Percentiles rank a stretch among this genome's conserved stretches.
These are phyloP conservation scores for Hippasteria phrygiana DNA, from an alignment of 53 echinoderm and acorn worm genomes.

Conservation along the genomic window DNA sequence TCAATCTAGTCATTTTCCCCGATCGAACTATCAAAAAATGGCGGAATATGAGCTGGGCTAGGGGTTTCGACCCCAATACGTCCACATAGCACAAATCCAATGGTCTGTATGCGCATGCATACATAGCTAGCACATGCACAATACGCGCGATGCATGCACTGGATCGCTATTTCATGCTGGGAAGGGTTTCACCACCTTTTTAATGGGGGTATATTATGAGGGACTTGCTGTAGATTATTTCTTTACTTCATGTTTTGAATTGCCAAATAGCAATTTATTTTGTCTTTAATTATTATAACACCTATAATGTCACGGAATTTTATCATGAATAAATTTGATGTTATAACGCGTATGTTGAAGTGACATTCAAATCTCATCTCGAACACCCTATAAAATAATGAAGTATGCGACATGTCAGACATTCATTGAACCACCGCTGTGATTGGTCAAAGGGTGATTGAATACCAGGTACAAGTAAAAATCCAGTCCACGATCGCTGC, in stretches of 20 bases:
- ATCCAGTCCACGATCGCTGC: slow-evolving; percentile 19
- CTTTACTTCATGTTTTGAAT: too few species aligned
- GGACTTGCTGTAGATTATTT: too few species aligned
- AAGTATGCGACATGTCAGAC: slow-evolving; percentile 6
- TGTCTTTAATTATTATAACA: too few species aligned
- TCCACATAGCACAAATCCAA: slow-evolving; percentile 43
- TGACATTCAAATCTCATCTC: too few species aligned
- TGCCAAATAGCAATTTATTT: too few species aligned
- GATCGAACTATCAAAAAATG: neutral
- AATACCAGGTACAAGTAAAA: slow-evolving; percentile 9
- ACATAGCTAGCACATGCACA: neutral
- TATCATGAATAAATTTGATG: too few species aligned
- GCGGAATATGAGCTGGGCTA: slow-evolving; percentile 34
- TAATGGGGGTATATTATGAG: neutral
- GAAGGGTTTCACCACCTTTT: slow-evolving; percentile 15
- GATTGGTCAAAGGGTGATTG: slow-evolving; percentile 54
- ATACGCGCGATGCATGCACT: neutral
- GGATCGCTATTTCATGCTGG: neutral
- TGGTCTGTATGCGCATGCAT: slow-evolving; percentile 1
- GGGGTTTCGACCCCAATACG: slow-evolving; percentile 46
- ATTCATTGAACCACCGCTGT: slow-evolving; percentile 7
- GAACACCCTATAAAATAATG: slow-evolving; percentile 25
- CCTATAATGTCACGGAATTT: too few species aligned
- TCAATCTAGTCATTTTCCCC: slow-evolving; percentile 49
- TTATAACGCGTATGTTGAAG: too few species aligned